Evolutionary conservation across 2,113 vertebrate genomes (phyloP).

Genomic region (Axis porcinus): DNA sequence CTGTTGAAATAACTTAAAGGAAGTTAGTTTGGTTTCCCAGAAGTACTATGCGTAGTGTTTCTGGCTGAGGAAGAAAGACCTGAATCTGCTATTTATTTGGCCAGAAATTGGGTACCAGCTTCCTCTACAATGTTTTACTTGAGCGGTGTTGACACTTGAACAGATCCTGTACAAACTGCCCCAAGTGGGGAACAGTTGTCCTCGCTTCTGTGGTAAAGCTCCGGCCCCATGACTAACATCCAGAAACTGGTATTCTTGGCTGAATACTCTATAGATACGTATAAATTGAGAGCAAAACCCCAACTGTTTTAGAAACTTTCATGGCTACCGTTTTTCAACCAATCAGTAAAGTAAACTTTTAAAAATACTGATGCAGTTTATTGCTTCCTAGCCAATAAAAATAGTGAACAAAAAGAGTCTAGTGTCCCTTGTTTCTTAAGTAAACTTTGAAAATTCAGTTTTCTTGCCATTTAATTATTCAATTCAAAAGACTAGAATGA

Average conservation of each 20-base stretch:
- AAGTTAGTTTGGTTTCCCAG: constrained; percentile 86
- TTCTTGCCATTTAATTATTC: constrained; percentile 59
- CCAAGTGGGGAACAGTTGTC: constrained; percentile 80
- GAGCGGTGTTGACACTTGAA: constrained; percentile 86
- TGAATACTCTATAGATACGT: constrained; percentile 76
- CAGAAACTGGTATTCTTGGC: constrained; percentile 81
- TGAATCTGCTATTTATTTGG: constrained; percentile 80
- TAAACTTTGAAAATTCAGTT: constrained; percentile 66
- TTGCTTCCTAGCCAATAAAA: constrained; percentile 76
- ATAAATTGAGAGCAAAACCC: constrained; percentile 75
- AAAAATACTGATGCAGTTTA: constrained; percentile 67
- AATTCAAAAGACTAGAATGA: constrained; percentile 61
- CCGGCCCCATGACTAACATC: constrained; percentile 69
- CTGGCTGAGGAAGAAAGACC: constrained; percentile 85
- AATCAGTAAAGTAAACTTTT: constrained; percentile 80
- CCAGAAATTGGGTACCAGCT: constrained; percentile 83
- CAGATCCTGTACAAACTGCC: constrained; percentile 84
- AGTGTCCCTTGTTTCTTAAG: constrained; percentile 80
- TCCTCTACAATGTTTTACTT: constrained; percentile 85
- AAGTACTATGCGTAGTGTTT: constrained; percentile 85
- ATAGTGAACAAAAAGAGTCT: constrained; percentile 79
- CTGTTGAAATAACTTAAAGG: constrained; percentile 86
- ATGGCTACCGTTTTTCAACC: constrained; percentile 80
- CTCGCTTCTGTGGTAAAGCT: constrained; percentile 79
- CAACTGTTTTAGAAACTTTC: constrained; percentile 80